These are phyloP conservation scores for Pelusios castaneus DNA, from an alignment of 2,113 vertebrate species.

Conservation along the genomic window DNA sequence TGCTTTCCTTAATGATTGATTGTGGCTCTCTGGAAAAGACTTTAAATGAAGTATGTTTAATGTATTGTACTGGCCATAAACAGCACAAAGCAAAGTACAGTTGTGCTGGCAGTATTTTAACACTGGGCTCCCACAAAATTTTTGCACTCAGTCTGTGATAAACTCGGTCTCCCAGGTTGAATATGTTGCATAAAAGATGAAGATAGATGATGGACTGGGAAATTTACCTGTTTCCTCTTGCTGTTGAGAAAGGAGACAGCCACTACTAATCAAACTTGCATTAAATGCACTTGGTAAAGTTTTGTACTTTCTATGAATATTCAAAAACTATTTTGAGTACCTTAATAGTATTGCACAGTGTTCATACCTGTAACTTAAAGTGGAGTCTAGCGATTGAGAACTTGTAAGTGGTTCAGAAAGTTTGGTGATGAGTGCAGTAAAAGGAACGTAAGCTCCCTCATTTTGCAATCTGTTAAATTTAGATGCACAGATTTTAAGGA, in stretches of 20 bases:
- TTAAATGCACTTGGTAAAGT: not conserved
- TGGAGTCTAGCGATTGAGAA: not conserved
- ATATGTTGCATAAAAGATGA: not conserved
- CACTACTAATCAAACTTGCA: not conserved
- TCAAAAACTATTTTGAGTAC: not conserved
- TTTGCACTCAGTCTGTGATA: not conserved
- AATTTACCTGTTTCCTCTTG: not conserved
- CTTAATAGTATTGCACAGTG: not conserved
- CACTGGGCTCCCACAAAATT: not conserved
- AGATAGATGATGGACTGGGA: not conserved
- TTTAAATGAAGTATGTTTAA: not conserved
- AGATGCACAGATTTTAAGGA: not conserved
- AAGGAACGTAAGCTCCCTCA: rapidly evolving
- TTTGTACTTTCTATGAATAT: not conserved
- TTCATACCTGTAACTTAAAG: not conserved
- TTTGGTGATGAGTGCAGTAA: rapidly evolving
- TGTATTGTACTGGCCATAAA: conserved; percentile 14
- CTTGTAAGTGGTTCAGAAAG: not conserved
- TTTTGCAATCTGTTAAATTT: not conserved
- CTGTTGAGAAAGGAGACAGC: not conserved
- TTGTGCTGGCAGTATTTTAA: not conserved
- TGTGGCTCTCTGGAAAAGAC: conserved; percentile 1
- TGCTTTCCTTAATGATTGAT: conserved; percentile 19
- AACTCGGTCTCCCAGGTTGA: not conserved
- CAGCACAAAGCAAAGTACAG: not conserved